These are phyloP conservation scores for Monoplex corrugatus DNA, from an alignment of 2,888 invertebrate genomes.

Conservation along the genomic window DNA sequence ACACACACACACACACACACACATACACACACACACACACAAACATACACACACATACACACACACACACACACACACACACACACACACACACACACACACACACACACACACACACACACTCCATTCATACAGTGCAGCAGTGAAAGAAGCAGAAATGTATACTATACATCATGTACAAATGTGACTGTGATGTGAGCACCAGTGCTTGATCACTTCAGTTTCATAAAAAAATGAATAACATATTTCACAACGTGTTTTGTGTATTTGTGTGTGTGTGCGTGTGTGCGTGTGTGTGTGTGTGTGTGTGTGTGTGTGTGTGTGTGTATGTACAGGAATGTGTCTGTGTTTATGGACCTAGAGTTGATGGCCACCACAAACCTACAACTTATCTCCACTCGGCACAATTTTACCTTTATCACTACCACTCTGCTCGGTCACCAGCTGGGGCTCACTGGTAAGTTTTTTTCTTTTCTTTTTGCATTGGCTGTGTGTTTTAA, in stretches of 20 bases:
- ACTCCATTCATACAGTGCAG: neutral
- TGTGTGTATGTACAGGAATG: neutral
- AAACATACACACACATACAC: neutral
- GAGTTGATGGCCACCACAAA: conserved; percentile 70
- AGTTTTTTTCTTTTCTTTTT: too few relatives aligned
- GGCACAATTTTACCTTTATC: conserved; percentile 38
- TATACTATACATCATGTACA: neutral
- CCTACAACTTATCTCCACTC: neutral
- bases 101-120: neutral
- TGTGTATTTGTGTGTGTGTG: neutral
- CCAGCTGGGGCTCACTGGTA: conserved; percentile 53
- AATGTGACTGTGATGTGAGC: neutral
- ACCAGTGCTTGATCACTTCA: too few relatives aligned
- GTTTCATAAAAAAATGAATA: too few relatives aligned
- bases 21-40: neutral
- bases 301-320: neutral
- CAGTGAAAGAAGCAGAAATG: neutral
- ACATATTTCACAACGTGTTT: too few relatives aligned
- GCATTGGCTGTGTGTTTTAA: too few relatives aligned
- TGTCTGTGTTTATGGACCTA: conserved; percentile 65
- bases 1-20: neutral
- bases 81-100: neutral
- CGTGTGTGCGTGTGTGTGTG: neutral
- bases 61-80: neutral
- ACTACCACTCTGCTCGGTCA: conserved; percentile 37